These are phyloP conservation scores for Zaprionus lineosus DNA, from an alignment of 2,888 invertebrate species.

Conservation along the genomic window DNA sequence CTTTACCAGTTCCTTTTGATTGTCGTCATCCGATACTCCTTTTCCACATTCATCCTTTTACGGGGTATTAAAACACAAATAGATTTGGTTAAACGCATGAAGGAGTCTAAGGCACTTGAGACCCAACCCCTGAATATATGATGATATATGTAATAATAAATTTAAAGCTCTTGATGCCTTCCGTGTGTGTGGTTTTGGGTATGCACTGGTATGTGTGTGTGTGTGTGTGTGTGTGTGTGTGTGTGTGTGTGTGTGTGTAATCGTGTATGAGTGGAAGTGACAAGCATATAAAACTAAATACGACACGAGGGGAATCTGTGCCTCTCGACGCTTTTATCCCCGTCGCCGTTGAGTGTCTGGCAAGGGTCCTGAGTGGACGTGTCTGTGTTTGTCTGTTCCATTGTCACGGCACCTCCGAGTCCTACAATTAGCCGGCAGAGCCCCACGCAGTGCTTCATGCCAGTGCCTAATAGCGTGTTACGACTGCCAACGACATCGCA, in stretches of 20 bases:
- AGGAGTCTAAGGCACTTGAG: conserved; percentile 44
- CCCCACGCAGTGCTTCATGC: no score
- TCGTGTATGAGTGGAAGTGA: conserved; percentile 42
- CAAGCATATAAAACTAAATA: conserved; percentile 66
- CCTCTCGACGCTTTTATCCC: conserved; percentile 11
- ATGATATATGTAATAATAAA: conserved; percentile 66
- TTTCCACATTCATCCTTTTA: no score
- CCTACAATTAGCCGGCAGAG: conserved; percentile 50
- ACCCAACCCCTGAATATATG: conserved; percentile 34
- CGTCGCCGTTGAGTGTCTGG: conserved; percentile 33
- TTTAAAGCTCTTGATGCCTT: conserved; percentile 21
- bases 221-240: not conserved
- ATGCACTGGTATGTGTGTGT: not conserved
- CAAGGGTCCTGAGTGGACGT: conserved; percentile 37
- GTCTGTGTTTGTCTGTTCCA: conserved; percentile 21
- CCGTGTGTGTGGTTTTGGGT: not conserved
- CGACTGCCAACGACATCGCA: conserved; percentile 24
- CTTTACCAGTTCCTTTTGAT: no score
- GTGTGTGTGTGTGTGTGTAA: not conserved
- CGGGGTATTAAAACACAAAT: not conserved
- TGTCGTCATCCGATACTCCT: no score
- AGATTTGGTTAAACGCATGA: conserved; percentile 10
- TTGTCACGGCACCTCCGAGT: conserved; percentile 10
- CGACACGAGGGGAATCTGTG: conserved; percentile 42
- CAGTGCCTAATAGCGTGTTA: conserved; percentile 37